phyloP scores from a whole-genome alignment of 2,888 invertebrate genomes.

The Ectropis crepuscularia region DNA sequence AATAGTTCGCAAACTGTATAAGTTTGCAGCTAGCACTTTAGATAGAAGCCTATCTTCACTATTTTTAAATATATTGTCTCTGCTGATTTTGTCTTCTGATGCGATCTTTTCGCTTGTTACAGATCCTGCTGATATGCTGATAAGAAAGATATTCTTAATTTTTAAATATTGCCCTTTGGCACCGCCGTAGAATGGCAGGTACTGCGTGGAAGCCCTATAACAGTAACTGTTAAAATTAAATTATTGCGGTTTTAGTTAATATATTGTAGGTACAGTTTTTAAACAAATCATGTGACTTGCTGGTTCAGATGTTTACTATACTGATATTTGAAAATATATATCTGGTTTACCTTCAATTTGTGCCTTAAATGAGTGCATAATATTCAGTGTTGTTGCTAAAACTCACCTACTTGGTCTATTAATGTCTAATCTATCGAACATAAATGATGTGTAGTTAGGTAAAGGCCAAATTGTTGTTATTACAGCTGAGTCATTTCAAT shows the following conservation, averaged over 20 bases:
- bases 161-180: constrained; percentile 88
- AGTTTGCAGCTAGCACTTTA: constrained; percentile 79
- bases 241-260: not conserved
- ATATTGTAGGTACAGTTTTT: no score
- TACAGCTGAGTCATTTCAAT: not conserved
- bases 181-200: constrained; percentile 89
- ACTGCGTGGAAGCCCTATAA: constrained; percentile 65
- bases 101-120: constrained; percentile 78
- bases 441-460: no score
- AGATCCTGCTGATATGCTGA: constrained; percentile 79
- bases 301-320: not conserved
- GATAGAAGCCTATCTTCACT: constrained; percentile 70
- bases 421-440: not conserved
- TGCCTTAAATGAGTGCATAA: not conserved
- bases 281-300: no score
- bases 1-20: constrained; percentile 84
- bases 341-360: constrained; percentile 24
- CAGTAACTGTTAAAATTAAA: not conserved
- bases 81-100: constrained; percentile 73
- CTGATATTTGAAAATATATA: constrained; percentile 12
- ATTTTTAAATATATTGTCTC: constrained; percentile 70
- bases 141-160: no score
- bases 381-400: constrained; percentile 6
- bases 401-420: not conserved
- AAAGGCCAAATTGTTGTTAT: no score